Evolutionary conservation across 30 jellyfish, hydroid and myxozoan genomes (phyloP), one percentile per base, ranked within the genome.

Genomic region (Phacellophora camtschatica): DNA sequence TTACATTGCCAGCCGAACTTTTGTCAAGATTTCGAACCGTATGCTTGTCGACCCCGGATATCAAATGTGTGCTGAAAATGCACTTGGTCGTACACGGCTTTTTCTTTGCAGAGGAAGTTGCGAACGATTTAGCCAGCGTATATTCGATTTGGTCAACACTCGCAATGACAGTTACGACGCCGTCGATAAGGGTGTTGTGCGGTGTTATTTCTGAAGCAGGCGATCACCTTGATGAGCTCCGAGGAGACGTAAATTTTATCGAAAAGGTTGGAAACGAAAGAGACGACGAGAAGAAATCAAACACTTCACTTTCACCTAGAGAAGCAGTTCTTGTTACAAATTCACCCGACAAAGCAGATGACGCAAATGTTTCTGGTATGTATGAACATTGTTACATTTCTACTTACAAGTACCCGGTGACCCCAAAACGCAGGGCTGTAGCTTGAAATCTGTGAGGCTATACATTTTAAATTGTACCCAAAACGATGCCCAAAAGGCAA

Each of bases 131-230:
- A 16, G 66, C 84, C 4, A 49, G 36, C 0, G 23, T 80, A 5
- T 46, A 30, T 35, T 64, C 84, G 13, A 32, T 55, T 33, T 80
- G 91, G 91, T 43, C 56, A 3, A 30, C 73, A 33, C 42, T 80
- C 24, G 32, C 91, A 6, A 12, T 37, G 55, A 35, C 34, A 20
- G 75, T 19, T 32, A 28, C 59, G 19, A 29, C 70, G 54, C 77
- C 84, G 10, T 80, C 91, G 1, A 27, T 80, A 37, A 80, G 37
- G 27, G 77, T 50, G 5, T 37, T 80, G 0, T 64, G 74, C 49
- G 53, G 72, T 51, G 0, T 80, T 37, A 65, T 80, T 3, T 51
- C 84, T 23, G 83, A 80, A 64, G 91, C 91, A 15, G 84, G 91
- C 18, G 91, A 80, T 46, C 59, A 80, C 43, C 35, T 70, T 20